Base-by-base conservation (phyloP, 2,113 vertebrate species). In the Amblyornis subalaris region DNA sequence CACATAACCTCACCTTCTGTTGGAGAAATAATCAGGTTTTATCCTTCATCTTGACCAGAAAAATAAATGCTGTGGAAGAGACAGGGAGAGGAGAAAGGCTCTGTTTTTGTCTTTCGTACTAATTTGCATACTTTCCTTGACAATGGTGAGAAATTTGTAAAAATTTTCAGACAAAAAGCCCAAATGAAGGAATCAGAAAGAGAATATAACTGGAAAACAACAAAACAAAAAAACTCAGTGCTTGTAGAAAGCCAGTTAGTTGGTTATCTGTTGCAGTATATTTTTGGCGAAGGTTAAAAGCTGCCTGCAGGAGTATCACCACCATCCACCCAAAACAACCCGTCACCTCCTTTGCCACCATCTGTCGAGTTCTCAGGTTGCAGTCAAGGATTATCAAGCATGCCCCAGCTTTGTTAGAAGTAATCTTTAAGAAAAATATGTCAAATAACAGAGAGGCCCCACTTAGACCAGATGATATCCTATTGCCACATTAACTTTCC, bases 331-430 rank as follows among this genome's bases (percentile, higher is more conserved):
- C 6, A 9, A 77, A 87, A n/a, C 51, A 66, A 7, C 35, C 24
- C 0, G 0, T 38, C 60, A 40, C 31, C 36, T 66, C 70, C 5
- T 2, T 14, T 75, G 66, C n/a, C 29, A 24, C 62, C 35, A 33
- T n/a, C 31, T 66, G 20, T 48, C 67, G 73, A 10, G 10, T 45
- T 81, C 51, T 85, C 55, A 80, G 13, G 9, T 77, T 70, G 23
- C 61, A 81, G 36, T 18, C n/a, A 71, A 58, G 42, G 38, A 58
- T 87, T 85, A 77, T n/a, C 7, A 4, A 89, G 31, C 54, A 36
- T 28, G 9, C 6, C 25, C 20, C 47, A n/a, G 47, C 25, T 47
- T 70, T 33, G 7, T 42, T 42, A 50, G 25, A 23, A 18, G 53
- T 77, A 77, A 73, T 74, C 66, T 75, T 48, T 42, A 75, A 67